Percentiles rank a stretch among this genome's conserved stretches.
Conservation (phyloP, 1,140 invertebrate species). For the Bombus pascuorum region DNA sequence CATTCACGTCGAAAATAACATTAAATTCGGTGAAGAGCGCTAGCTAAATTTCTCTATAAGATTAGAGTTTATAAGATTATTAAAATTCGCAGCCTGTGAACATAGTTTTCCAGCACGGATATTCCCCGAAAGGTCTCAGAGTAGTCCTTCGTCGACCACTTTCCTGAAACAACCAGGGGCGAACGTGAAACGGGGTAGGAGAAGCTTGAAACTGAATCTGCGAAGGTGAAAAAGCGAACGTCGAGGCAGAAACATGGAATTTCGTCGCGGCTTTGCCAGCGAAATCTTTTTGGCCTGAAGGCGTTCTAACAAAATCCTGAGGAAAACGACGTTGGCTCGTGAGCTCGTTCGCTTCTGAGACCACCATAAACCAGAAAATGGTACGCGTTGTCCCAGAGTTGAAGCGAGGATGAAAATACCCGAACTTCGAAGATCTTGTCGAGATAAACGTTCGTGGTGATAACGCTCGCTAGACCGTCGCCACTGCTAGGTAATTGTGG, state of each 20-base stretch:
- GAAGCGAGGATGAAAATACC: slow-evolving; percentile 20
- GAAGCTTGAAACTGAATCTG: slow-evolving; percentile 14
- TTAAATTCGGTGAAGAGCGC: background rate
- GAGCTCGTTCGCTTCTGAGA: slow-evolving; percentile 61
- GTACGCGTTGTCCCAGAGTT: background rate
- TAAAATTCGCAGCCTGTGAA: background rate
- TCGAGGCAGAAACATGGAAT: slow-evolving; percentile 57
- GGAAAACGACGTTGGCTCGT: slow-evolving; percentile 59
- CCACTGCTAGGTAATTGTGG: no score
- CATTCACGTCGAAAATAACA: background rate
- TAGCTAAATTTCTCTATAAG: background rate
- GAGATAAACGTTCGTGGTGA: slow-evolving; percentile 1
- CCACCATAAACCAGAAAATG: slow-evolving; percentile 64
- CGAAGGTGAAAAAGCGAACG: slow-evolving; percentile 14
- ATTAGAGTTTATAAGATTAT: slow-evolving; percentile 17
- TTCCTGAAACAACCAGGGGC: no score
- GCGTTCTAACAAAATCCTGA: slow-evolving; percentile 63
- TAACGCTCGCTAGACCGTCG: no score
- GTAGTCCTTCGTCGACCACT: background rate
- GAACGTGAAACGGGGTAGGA: background rate
- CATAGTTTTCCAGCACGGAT: background rate
- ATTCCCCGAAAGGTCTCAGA: background rate
- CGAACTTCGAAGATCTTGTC: slow-evolving; percentile 44
- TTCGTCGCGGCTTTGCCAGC: slow-evolving; percentile 60
- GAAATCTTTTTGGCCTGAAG: slow-evolving; percentile 59